These are phyloP conservation scores for Dryobotodes eremita DNA, from an alignment of 2,888 invertebrate genomes.

Conservation along the genomic window DNA sequence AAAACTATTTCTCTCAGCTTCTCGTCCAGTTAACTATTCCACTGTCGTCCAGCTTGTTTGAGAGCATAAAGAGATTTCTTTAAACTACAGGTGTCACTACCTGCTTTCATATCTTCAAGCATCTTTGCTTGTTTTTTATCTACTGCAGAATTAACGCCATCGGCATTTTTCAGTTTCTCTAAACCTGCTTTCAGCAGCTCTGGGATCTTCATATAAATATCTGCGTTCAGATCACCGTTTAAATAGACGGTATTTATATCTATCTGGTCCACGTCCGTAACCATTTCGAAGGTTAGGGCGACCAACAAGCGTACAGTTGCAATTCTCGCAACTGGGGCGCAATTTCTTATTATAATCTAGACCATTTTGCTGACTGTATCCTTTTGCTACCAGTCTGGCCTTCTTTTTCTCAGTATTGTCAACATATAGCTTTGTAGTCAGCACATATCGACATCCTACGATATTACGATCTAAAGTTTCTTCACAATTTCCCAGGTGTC, in stretches of 20 bases:
- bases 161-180: background rate
- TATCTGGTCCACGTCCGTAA: background rate
- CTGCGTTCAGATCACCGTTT: background rate
- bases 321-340: background rate
- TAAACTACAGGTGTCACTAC: too few relatives aligned
- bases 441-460: background rate
- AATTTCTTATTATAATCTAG: constrained; percentile 1
- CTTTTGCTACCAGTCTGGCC: constrained; percentile 3
- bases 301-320: constrained; percentile 9
- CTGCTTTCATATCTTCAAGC: too few relatives aligned
- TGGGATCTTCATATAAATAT: constrained; percentile 6
- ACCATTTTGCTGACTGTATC: background rate
- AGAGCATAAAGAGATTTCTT: too few relatives aligned
- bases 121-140: too few relatives aligned
- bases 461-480: constrained; percentile 1
- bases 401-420: constrained; percentile 3
- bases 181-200: background rate
- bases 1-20: background rate
- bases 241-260: constrained; percentile 4
- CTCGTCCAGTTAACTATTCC: constrained; percentile 3
- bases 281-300: background rate
- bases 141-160: too few relatives aligned
- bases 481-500: background rate
- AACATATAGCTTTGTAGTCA: background rate
- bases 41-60: too few relatives aligned